Conservation (phyloP, 2,797 vertebrate genomes). For the Apodemus agrarius region DNA sequence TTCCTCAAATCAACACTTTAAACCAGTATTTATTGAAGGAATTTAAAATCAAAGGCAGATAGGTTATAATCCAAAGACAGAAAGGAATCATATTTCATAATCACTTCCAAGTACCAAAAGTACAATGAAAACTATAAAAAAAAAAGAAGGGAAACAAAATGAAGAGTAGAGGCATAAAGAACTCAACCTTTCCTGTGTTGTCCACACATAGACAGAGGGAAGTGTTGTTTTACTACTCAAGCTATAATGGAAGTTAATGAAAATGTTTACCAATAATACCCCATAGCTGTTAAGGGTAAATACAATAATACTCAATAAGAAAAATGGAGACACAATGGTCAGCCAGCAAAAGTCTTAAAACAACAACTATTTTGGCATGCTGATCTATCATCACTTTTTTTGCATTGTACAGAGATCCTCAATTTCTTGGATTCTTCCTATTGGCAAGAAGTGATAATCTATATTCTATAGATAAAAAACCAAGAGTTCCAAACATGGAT, state of each 20-base stretch:
- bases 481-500: neutral
- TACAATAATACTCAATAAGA: constrained; percentile 31
- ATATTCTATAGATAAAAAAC: constrained; percentile 46
- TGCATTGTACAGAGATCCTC: neutral
- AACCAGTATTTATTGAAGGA: constrained; percentile 38
- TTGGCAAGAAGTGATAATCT: neutral
- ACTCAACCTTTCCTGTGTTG: neutral
- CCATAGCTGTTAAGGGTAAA: neutral
- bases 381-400: neutral
- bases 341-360: neutral
- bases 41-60: constrained; percentile 9
- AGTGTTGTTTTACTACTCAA: neutral
- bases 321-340: constrained; percentile 1
- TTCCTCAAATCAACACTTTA: neutral
- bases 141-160: constrained; percentile 36
- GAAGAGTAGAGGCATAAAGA: constrained; percentile 19
- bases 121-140: constrained; percentile 10
- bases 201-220: neutral
- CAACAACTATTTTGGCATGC: neutral
- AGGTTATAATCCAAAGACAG: constrained; percentile 2
- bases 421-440: neutral
- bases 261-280: constrained; percentile 16
- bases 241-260: constrained; percentile 6
- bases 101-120: neutral
- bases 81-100: constrained; percentile 8